These are phyloP conservation scores for Drosophila cardini DNA, from an alignment of 1,140 invertebrate species.

Conservation along the genomic window DNA sequence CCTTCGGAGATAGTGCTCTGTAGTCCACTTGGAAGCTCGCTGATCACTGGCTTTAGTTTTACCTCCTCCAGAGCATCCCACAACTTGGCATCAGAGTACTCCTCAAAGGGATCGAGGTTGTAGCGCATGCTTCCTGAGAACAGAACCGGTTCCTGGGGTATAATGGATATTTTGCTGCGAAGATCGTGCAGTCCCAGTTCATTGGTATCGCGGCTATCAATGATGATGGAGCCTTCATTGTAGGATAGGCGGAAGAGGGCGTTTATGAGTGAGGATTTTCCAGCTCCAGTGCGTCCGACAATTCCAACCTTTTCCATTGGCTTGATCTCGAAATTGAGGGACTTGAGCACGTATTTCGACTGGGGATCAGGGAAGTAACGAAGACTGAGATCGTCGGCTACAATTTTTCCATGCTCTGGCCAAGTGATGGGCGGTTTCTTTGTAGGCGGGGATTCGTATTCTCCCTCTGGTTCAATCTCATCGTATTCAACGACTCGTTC, in stretches of 20 bases:
- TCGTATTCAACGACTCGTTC: conserved; percentile 93
- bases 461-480: conserved; percentile 88
- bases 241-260: conserved; percentile 88
- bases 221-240: conserved; percentile 86
- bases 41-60: conserved; percentile 86
- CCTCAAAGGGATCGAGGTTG: conserved; percentile 93
- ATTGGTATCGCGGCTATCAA: conserved; percentile 87
- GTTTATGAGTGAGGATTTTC: conserved; percentile 91
- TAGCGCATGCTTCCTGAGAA: conserved; percentile 88
- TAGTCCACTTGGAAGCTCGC: conserved; percentile 84
- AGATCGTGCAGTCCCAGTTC: conserved; percentile 86
- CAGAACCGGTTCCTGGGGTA: conserved; percentile 90
- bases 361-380: conserved; percentile 86
- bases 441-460: conserved; percentile 85
- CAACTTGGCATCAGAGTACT: conserved; percentile 90
- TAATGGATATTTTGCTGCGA: conserved; percentile 89
- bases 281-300: conserved; percentile 92
- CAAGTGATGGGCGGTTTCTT: conserved; percentile 89
- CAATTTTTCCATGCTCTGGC: conserved; percentile 89
- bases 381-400: conserved; percentile 87
- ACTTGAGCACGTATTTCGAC: conserved; percentile 87
- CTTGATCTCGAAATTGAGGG: conserved; percentile 87
- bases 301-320: conserved; percentile 17
- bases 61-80: conserved; percentile 94
- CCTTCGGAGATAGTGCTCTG: conserved; percentile 86